Evolutionary conservation across 2,797 vertebrate species (phyloP).

Genomic region (Labeo calbasu): DNA sequence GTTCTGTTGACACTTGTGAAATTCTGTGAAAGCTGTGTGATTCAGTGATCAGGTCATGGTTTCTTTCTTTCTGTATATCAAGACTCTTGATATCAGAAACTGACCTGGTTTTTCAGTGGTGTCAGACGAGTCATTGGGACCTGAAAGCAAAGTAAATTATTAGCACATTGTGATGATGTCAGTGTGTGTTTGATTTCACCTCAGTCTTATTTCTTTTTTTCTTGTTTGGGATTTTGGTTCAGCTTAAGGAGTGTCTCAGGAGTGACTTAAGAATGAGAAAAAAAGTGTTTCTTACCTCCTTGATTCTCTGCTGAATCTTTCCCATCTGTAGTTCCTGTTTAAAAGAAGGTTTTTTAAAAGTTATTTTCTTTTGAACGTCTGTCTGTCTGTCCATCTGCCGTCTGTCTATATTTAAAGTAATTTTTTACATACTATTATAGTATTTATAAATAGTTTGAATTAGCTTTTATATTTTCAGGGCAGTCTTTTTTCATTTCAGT

Average conservation of each 20-base stretch:
- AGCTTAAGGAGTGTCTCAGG: neutral
- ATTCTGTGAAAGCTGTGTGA: neutral
- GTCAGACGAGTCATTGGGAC: slow-evolving; percentile 45
- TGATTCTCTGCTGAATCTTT: slow-evolving; percentile 57
- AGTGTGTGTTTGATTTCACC: neutral
- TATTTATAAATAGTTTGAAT: neutral
- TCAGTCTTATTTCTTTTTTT: neutral
- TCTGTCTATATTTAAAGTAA: neutral
- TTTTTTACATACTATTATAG: neutral
- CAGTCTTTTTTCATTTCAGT: neutral
- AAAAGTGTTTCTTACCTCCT: slow-evolving; percentile 39
- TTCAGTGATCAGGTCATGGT: neutral
- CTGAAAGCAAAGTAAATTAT: slow-evolving; percentile 41
- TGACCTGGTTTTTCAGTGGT: slow-evolving; percentile 59
- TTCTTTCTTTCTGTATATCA: neutral
- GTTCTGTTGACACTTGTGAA: neutral
- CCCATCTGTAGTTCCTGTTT: slow-evolving; percentile 54
- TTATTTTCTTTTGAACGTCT: neutral
- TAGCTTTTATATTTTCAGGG: neutral
- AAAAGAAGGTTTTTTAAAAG: neutral
- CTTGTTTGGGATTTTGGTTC: neutral
- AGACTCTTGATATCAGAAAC: slow-evolving; percentile 17
- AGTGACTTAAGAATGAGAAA: neutral
- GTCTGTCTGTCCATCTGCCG: no score
- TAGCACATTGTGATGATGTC: neutral